Evolutionary conservation across 2,888 invertebrate species (phyloP), one percentile per base, ranked within the genome.

Genomic region (Netelia inedita): DNA sequence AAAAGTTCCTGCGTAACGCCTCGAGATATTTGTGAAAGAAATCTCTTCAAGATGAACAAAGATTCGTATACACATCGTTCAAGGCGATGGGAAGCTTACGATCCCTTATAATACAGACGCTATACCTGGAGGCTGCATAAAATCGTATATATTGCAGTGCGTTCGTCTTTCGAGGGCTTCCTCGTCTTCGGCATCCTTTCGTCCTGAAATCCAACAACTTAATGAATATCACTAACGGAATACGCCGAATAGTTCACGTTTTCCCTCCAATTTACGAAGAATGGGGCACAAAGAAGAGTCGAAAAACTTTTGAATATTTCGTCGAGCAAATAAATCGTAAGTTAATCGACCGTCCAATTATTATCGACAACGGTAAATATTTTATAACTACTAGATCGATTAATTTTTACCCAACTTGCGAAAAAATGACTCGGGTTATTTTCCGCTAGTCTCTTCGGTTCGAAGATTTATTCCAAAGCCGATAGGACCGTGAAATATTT

Each of bases 401-500:
- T 57, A 19, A 5, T 19, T 57, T 9, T 57, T n/a, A 19, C 16
- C 19, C 57, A 57, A 57, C 21, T 16, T 57, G 9, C 19, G 9
- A 16, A 57, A 57, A 57, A 19, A 6, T n/a, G 21, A 19, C 9
- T 10, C n/a, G 5, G 41, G 41, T 41, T 55, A 65, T 75, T 65
- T 65, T 75, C 65, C 75, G 21, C 10, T 16, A 41, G 35, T 6
- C 63, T 41, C 65, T n/a, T 66, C 21, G 41, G 53, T 75, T 21
- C 41, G 41, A 23, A 57, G 11, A 43, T 43, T 76, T 46, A 76
- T 76, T 76, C 23, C 11, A 11, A 10, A 59, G 57, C 53, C 66
- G 55, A 66, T 72, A 19, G 9, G 6, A 66, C 19, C 65, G 21
- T 71, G 57, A 79, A 79, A 75, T 65, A 80, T 80, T 68, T 84